Base-by-base conservation (phyloP, 1,140 invertebrate genomes). In the Drosophila suzukii region DNA sequence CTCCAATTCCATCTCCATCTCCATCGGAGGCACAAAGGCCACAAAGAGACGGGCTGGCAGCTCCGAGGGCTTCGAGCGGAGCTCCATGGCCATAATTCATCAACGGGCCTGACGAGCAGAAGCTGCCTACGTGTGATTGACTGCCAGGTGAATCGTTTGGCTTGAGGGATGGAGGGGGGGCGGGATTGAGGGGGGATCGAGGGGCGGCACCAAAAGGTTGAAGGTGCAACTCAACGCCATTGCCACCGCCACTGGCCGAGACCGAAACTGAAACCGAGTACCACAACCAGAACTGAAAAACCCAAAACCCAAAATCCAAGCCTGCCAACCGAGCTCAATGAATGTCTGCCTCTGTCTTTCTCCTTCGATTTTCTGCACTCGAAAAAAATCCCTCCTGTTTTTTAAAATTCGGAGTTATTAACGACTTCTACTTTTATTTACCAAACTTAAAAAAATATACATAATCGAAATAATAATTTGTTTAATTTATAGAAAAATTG, bases 61-160 rank as follows among this genome's bases (percentile, higher is more conserved):
- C 43, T 44, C 8, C n/a, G 8, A 43, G 43, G 11, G 36, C 11
- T 38, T 5, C 27, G 27, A 27, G 10, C 17, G 17, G 1, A 38
- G 61, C 56, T 71, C 66, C 60, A 65, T 39, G 65, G 53, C 67
- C 67, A 71, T 71, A 71, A 71, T 71, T 71, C 67, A 71, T 71
- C 67, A 71, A 71, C 65, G 65, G 67, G 67, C 65, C 53, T 66
- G 60, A 68, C 53, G 58, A 74, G 59, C 72, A 77, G 53, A 55
- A 75, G 75, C 79, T 78, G 75, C 50, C 70, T 82, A 70, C 80
- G 70, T 79, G 70, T 83, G 80, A 82, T 82, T 82, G 80, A 82
- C 80, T 83, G 80, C 58, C 55, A 38, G 57, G 57, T 59, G 44
- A 46, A 34, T 47, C 49, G 53, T 20, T 7, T 27, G 62, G 20